phyloP scores from a whole-genome alignment of 2,113 vertebrate genomes.

The Gopherus evgoodei region DNA sequence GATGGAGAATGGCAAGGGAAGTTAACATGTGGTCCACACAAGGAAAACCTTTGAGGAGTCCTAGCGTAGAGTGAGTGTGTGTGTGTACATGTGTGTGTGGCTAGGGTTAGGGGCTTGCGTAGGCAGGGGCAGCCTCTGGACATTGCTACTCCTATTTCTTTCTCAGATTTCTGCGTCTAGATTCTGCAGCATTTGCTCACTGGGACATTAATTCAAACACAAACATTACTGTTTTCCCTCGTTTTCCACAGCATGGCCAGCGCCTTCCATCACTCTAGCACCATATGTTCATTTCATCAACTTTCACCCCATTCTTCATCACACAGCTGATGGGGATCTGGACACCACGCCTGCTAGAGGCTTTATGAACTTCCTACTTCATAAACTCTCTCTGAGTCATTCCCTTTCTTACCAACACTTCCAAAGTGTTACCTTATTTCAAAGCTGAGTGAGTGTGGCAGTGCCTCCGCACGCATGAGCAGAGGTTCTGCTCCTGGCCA shows the following conservation, averaged over 20 bases:
- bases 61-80: rapidly evolving
- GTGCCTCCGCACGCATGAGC: not conserved
- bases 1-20: not conserved
- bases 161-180: not conserved
- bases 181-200: not conserved
- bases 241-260: not conserved
- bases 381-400: constrained; percentile 28
- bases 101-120: not conserved
- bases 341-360: not conserved
- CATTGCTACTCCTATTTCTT: not conserved
- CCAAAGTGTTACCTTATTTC: not conserved
- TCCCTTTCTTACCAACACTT: not conserved
- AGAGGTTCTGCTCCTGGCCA: not conserved
- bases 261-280: not conserved
- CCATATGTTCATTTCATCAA: not conserved
- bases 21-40: not conserved
- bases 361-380: constrained; percentile 41
- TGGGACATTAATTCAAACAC: not conserved
- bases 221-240: constrained; percentile 11
- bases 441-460: not conserved
- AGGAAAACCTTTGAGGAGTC: not conserved
- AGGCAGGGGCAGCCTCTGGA: not conserved
- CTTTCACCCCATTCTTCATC: constrained; percentile 40
- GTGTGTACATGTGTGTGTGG: not conserved
- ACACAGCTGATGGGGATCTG: not conserved